phyloP scores from a whole-genome alignment of 2,113 vertebrate genomes.

The Spilogale gracilis region DNA sequence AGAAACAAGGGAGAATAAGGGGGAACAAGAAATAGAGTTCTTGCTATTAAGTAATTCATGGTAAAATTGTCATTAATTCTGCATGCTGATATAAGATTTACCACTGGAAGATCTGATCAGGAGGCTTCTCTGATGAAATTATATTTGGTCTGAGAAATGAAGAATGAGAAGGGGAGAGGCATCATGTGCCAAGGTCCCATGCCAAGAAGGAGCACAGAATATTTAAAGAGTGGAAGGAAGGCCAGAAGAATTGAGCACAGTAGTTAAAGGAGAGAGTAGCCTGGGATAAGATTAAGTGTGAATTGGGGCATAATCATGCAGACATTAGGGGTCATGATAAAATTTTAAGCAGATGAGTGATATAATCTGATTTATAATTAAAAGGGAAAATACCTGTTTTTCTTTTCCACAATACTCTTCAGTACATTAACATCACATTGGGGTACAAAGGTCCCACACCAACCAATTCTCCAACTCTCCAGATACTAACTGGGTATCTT shows the following conservation, averaged over 20 bases:
- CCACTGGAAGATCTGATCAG: background rate
- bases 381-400: background rate
- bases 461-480: background rate
- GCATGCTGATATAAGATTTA: background rate
- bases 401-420: background rate
- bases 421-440: background rate
- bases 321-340: background rate
- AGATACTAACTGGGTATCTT: background rate
- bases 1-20: background rate
- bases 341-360: background rate
- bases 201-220: background rate
- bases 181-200: background rate
- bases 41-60: background rate
- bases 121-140: background rate
- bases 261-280: background rate
- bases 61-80: background rate
- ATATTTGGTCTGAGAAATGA: background rate
- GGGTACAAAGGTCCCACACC: background rate
- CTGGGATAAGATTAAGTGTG: background rate
- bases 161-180: background rate
- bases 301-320: background rate
- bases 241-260: background rate
- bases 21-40: background rate
- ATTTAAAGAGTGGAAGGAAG: background rate
- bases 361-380: background rate